Evolutionary conservation across 2,888 invertebrate species (phyloP).

Genomic region (Melanostoma mellinum): DNA sequence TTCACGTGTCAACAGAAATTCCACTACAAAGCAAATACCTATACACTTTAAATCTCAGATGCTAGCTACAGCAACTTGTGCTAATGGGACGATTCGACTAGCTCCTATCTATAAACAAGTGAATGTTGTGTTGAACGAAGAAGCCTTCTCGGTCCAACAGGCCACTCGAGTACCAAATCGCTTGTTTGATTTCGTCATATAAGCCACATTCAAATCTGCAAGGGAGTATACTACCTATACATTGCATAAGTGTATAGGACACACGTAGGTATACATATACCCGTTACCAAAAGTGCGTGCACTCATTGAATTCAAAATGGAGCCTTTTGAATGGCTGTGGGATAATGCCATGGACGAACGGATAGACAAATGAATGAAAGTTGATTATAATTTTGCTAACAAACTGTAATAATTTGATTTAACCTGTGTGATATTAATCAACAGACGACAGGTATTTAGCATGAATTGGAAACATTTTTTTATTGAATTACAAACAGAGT

Average conservation of each 20-base stretch:
- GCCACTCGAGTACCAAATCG: slow-evolving; percentile 31
- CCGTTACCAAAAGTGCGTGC: background rate
- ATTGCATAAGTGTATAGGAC: background rate
- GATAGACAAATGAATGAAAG: slow-evolving; percentile 30
- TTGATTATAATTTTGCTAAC: slow-evolving; percentile 61
- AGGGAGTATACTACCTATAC: no score
- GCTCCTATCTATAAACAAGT: slow-evolving; percentile 32
- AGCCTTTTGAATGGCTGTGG: slow-evolving; percentile 5
- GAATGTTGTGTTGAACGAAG: slow-evolving; percentile 23
- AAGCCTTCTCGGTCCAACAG: slow-evolving; percentile 12
- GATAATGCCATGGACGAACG: slow-evolving; percentile 27
- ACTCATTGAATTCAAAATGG: slow-evolving; percentile 6
- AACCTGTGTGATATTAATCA: slow-evolving; percentile 62
- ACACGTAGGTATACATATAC: background rate
- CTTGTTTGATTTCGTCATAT: background rate
- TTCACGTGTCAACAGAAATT: no score
- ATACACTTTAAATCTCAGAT: background rate
- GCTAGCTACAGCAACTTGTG: slow-evolving; percentile 9
- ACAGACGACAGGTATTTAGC: slow-evolving; percentile 67
- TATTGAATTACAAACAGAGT: slow-evolving; percentile 52
- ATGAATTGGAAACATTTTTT: slow-evolving; percentile 41
- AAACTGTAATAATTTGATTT: slow-evolving; percentile 66
- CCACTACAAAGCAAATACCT: no score
- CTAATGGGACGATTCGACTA: slow-evolving; percentile 10
- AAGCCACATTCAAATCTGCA: background rate